Base-by-base conservation (phyloP, 2,888 invertebrate species). In the Hoplodrina blanda region DNA sequence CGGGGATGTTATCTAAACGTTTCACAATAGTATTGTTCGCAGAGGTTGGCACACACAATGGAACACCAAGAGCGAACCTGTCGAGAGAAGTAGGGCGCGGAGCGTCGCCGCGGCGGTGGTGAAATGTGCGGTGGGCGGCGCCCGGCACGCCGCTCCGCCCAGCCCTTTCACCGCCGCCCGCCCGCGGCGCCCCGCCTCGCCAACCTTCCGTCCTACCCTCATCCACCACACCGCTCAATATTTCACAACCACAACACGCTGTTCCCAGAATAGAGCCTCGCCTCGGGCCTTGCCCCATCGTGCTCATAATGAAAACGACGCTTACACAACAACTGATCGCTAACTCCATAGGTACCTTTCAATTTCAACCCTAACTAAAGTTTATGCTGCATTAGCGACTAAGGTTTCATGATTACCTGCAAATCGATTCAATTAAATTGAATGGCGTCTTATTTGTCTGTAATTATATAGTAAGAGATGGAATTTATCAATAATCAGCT, bases 161-260 rank as follows among this genome's bases (percentile, higher is more conserved):
- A 93, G 94, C 93, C 94, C 94, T 94, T 94, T 94, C 94, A 94
- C 94, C 92, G 91, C 90, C 92, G 93, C 91, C 94, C 95, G 94
- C 94, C 94, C 90, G 90, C 90, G 87, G 89, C 90, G 90, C 91
- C 90, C 89, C 91, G 89, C 90, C 91, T 90, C 90, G 83, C 88
- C 85, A 79, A 69, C 85, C 83, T 78, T 86, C 87, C 87, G 88
- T 91, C 89, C 88, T 89, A 90, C 91, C 90, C 91, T 91, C 91
- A 91, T 90, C 92, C 92, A 92, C 92, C 89, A 88, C 88, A 85
- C 86, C 85, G 88, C 85, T 84, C 81, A 76, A 87, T 69, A 88
- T 95, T 94, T 91, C 94, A 91, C 90, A 94, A 95, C 78, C 73
- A 59, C 56, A 80, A 76, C 80, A 88, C 89, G 74, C 81, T 85